phyloP scores from a whole-genome alignment of 2,113 vertebrate genomes.

The Thryonomys swinderianus region DNA sequence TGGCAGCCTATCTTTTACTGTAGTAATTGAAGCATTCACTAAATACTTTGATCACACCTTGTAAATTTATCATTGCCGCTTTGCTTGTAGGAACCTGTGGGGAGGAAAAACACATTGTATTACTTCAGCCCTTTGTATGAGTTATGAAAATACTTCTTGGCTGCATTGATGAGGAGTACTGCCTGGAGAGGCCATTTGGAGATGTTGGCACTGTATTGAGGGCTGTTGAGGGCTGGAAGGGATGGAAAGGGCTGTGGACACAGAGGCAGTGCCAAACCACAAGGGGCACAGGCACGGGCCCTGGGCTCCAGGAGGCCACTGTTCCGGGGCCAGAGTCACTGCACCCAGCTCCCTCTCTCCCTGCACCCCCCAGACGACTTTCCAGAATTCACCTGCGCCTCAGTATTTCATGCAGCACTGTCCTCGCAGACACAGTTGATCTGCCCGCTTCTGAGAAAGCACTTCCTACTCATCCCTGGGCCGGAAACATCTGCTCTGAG shows the following conservation, averaged over 20 bases:
- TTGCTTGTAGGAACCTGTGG: not conserved
- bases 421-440: not conserved
- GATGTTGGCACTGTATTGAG: not conserved
- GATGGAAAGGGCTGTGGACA: not conserved
- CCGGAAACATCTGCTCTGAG: slow-evolving; percentile 15
- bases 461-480: not conserved
- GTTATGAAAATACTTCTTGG: not conserved
- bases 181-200: not conserved
- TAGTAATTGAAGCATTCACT: not conserved
- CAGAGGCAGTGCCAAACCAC: not conserved
- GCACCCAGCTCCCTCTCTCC: not conserved
- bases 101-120: not conserved
- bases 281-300: too few species aligned
- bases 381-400: not conserved
- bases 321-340: not conserved
- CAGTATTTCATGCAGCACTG: not conserved
- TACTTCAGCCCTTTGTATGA: not conserved
- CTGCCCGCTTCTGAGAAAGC: slow-evolving; percentile 32
- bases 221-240: not conserved
- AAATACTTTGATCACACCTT: not conserved
- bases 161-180: not conserved
- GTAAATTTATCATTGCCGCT: not conserved
- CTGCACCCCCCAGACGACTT: not conserved
- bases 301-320: not conserved
- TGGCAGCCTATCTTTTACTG: not conserved